Evolutionary conservation across 2,888 invertebrate genomes (phyloP), one percentile per base, ranked within the genome.

Genomic region (Ichneumon xanthorius): DNA sequence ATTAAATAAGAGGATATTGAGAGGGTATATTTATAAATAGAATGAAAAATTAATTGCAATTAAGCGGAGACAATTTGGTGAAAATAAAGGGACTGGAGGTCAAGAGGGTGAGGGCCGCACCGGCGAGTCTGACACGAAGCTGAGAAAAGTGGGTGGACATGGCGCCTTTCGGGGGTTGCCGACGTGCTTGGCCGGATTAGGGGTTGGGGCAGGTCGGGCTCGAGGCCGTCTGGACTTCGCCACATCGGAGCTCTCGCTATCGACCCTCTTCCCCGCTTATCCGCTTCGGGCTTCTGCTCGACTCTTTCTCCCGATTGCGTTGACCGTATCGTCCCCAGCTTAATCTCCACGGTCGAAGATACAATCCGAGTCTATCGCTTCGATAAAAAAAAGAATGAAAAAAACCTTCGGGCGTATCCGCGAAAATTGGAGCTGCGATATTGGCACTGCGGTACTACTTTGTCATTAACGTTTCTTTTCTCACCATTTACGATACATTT

Each of bases 131-230:
- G 78, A 72, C 67, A 11, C 11, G 78, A 78, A 71, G 48, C 58
- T 50, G 45, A 82, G 82, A 55, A 68, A 73, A 78, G 53, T 61
- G 79, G 68, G 68, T 83, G 80, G 70, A 80, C 40, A 50, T 61
- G 95, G 95, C 85, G 93, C 93, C 6, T 92, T 48, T 94, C 95
- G 95, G 84, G 93, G 1, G 30, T 82, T 19, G 93, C 93, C 71
- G 89, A 92, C 4, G 94, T 94, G 0, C 0, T 92, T 2, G 90
- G 90, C 22, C 88, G 94, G 19, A 94, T 94, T 6, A 95, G 95
- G 95, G 94, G 94, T 84, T 91, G 86, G 82, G 88, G 83, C 87
- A 84, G 89, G 89, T 90, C 88, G 87, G 88, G 86, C 87, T 89
- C 88, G 88, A 87, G 88, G 88, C 79, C 82, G 84, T 83, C 87